Percentiles rank a stretch among this genome's conserved stretches.
phyloP scores from a whole-genome alignment of 1,140 invertebrate genomes.

The Drosophila sproati region DNA sequence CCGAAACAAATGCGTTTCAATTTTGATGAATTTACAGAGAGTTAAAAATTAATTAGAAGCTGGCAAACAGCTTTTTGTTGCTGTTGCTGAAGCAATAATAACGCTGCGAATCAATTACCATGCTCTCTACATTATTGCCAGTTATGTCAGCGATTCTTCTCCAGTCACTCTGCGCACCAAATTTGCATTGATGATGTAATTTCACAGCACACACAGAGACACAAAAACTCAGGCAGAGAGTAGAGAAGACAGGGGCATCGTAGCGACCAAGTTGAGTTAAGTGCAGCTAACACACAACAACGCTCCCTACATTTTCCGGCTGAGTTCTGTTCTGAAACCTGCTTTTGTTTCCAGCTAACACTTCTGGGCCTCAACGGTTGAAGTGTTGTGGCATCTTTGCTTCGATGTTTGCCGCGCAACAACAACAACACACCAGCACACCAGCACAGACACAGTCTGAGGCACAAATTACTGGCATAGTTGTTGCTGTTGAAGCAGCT shows the following conservation, averaged over 20 bases:
- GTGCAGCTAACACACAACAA: background rate
- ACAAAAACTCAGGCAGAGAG: background rate
- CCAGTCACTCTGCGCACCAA: constrained; percentile 52
- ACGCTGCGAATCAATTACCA: constrained; percentile 72
- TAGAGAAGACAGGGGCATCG: background rate
- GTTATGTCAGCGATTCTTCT: constrained; percentile 33
- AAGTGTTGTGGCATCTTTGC: constrained; percentile 58
- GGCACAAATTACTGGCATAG: constrained; percentile 75
- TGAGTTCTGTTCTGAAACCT: constrained; percentile 40
- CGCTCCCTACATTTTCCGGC: constrained; percentile 34
- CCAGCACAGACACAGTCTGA: constrained; percentile 10
- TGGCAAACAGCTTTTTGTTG: constrained; percentile 10
- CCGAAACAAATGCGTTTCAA: constrained; percentile 51
- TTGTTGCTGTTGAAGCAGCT: constrained; percentile 71
- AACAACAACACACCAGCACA: constrained; percentile 10
- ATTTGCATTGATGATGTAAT: constrained; percentile 82
- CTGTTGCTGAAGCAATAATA: constrained; percentile 33
- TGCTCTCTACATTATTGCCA: constrained; percentile 39
- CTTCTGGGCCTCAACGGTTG: constrained; percentile 27
- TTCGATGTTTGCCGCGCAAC: constrained; percentile 52
- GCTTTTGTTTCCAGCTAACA: constrained; percentile 44
- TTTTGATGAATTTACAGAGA: constrained; percentile 74
- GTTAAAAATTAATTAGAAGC: constrained; percentile 75
- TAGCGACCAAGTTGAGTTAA: constrained; percentile 4
- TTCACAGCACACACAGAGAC: constrained; percentile 27